Conservation (phyloP, 2,888 invertebrate species). For the Conomelus anceps region DNA sequence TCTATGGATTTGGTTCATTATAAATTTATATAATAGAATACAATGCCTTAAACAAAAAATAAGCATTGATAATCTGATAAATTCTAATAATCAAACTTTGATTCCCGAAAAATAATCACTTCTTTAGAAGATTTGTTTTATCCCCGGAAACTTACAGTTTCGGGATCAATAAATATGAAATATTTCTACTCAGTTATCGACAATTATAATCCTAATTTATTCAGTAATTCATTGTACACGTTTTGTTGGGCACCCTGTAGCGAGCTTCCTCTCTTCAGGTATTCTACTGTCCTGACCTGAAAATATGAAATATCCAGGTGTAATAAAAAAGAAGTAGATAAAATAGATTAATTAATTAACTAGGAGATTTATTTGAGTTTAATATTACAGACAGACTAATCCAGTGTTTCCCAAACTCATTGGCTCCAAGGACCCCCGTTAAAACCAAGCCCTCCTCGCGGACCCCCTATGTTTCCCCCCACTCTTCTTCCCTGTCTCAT, state of each 20-base stretch:
- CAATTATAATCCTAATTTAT: constrained; percentile 10
- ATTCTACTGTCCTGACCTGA: constrained; percentile 20
- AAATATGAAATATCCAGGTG: neutral
- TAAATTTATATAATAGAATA: neutral
- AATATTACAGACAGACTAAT: too few species aligned
- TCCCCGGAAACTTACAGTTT: neutral
- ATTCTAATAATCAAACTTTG: too few species aligned
- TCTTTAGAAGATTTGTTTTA: neutral
- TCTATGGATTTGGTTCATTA: neutral
- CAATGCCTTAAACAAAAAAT: too few species aligned
- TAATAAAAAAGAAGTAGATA: too few species aligned
- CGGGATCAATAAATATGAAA: neutral
- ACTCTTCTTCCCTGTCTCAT: too few species aligned
- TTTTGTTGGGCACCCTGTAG: neutral
- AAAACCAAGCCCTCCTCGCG: too few species aligned
- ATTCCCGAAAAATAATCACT: neutral
- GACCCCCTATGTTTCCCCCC: too few species aligned
- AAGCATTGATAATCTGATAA: neutral
- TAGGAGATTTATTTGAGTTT: too few species aligned
- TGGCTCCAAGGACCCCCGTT: too few species aligned
- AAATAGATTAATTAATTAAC: too few species aligned
- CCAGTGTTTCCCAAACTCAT: too few species aligned
- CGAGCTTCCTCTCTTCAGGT: constrained; percentile 16
- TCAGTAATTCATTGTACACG: constrained; percentile 12
- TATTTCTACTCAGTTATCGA: neutral